Base-by-base conservation (phyloP, 2,888 invertebrate species). In the Tillus elongatus region DNA sequence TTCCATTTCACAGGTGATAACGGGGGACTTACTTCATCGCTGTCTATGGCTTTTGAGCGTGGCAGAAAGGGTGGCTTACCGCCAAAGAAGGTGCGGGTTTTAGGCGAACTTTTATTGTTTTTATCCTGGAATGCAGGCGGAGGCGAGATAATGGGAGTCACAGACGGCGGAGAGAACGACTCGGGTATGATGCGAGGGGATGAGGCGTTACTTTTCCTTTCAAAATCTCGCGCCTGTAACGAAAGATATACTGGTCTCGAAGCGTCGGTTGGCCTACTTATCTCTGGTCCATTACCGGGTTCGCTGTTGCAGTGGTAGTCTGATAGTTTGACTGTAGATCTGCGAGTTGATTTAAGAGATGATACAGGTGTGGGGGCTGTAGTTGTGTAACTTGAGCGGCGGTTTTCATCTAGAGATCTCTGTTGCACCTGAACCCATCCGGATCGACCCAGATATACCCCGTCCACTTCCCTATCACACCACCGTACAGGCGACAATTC, bases 61-160 rank as follows among this genome's bases (percentile, higher is more conserved):
- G 71, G 71, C 15, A 73, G 44, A 46, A 72, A 71, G 2, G 71
- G 72, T 1, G 68, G 58, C 51, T 70, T 72, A 1, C 66, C 67
- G 1, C 66, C 67, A 43, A 69, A 69, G 40, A 65, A 63, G 3
- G 59, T 52, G 3, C 61, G 57, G 31, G 52, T 45, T 47, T 54
- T 63, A 40, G 41, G 51, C 34, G 50, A 39, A 14, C 43, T 52
- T 31, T 53, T 51, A 10, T 46, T 52, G 42, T 37, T 60, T 53
- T 46, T 65, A 46, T 78, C 78, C 55, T 80, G 79, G 56, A 80
- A 80, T 6, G 79, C 79, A 6, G 77, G 79, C 1, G 79, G 79
- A 6, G 79, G 79, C 10, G 79, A 79, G 31, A 80, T 72, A 40
- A 80, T 80, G 4, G 79, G 79, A 1, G 79, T 79, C 9, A 77